These are phyloP conservation scores for Carabus problematicus DNA, from an alignment of 2,888 invertebrate genomes.

Conservation along the genomic window DNA sequence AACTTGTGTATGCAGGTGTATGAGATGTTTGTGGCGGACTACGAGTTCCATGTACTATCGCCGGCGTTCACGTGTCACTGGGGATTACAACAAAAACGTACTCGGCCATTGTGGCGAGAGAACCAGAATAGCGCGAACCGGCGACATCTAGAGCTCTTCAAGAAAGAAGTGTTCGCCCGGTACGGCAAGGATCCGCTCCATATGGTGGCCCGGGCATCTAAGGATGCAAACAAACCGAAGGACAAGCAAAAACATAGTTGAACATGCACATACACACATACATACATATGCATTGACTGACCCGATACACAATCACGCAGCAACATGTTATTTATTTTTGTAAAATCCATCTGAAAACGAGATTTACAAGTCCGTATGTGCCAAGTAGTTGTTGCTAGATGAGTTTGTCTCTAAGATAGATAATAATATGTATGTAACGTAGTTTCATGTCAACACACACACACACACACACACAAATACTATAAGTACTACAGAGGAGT, in stretches of 20 bases:
- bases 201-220: constrained; percentile 51
- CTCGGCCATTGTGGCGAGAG: constrained; percentile 84
- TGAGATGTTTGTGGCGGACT: constrained; percentile 90
- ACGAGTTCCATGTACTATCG: constrained; percentile 85
- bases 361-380: no score
- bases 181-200: constrained; percentile 74
- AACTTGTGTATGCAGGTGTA: constrained; percentile 71
- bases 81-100: constrained; percentile 82
- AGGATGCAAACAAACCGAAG: neutral
- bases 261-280: neutral
- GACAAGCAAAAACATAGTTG: neutral
- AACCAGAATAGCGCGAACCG: constrained; percentile 84
- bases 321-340: no score
- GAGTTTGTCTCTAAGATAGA: neutral
- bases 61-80: constrained; percentile 91
- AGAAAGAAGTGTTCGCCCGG: constrained; percentile 79
- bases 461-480: neutral
- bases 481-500: no score
- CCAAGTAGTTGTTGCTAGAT: no score
- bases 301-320: no score
- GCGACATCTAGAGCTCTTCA: constrained; percentile 82
- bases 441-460: neutral
- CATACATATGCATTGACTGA: neutral
- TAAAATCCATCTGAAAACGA: no score
- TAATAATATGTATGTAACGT: neutral